A percentile compares a stretch with the other conserved stretches of the same genome.
phyloP scores from a whole-genome alignment of 1,140 invertebrate species.

The Drosophila virilis region DNA sequence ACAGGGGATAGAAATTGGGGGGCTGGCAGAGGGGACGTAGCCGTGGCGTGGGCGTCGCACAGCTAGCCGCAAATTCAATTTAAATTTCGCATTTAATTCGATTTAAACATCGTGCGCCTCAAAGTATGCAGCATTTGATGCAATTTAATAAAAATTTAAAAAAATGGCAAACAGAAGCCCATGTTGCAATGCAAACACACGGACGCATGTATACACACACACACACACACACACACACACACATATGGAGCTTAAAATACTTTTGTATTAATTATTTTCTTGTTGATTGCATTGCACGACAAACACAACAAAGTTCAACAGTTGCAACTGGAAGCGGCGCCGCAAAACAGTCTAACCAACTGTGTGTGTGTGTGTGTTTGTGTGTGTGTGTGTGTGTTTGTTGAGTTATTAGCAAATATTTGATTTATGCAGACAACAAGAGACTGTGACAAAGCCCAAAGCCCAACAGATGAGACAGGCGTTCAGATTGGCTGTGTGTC shows the following conservation, averaged over 20 bases:
- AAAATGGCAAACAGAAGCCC: conserved; percentile 12
- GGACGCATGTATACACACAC: not conserved
- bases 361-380: not conserved
- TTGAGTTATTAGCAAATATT: conserved; percentile 66
- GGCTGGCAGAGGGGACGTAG: not conserved
- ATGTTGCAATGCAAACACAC: conserved; percentile 1
- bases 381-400: conserved; percentile 11
- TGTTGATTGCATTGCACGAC: conserved; percentile 71
- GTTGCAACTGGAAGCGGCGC: conserved; percentile 21
- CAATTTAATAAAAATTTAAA: conserved; percentile 72
- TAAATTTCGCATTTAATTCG: conserved; percentile 65
- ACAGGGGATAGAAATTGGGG: not conserved
- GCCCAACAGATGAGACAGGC: conserved; percentile 19
- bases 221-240: not conserved
- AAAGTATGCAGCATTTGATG: conserved; percentile 59
- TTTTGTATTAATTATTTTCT: conserved; percentile 79
- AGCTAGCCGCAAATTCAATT: conserved; percentile 41
- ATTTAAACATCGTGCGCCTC: conserved; percentile 70
- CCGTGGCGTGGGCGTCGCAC: conserved; percentile 8
- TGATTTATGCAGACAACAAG: conserved; percentile 60
- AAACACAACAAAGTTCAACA: conserved; percentile 46
- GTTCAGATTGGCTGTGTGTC: conserved; percentile 12
- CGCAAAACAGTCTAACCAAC: not conserved
- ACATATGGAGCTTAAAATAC: conserved; percentile 22
- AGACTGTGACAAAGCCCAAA: conserved; percentile 11